Percentiles rank a stretch among this genome's conserved stretches.
These are phyloP conservation scores for Sinocyclocheilus maitianheensis DNA, from an alignment of 2,113 vertebrate species.

Conservation along the genomic window DNA sequence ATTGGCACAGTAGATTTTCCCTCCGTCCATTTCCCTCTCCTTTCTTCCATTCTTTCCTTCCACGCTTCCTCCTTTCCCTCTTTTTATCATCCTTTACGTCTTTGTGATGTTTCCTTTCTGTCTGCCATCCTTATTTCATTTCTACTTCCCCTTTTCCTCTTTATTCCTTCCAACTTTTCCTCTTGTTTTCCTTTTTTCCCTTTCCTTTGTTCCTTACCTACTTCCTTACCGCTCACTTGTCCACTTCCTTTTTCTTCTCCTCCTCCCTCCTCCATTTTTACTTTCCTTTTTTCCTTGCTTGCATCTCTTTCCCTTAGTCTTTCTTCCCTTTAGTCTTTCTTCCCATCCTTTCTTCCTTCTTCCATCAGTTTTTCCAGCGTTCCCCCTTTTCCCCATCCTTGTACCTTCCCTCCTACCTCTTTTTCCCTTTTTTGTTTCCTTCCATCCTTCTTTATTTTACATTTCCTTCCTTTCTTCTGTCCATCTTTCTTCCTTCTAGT, in stretches of 20 bases:
- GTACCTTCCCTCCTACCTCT: not conserved
- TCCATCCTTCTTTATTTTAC: not conserved
- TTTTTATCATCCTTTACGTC: not conserved
- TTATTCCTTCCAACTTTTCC: not conserved
- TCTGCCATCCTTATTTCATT: not conserved
- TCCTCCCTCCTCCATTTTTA: no score
- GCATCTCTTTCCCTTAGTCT: not conserved
- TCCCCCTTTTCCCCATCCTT: not conserved
- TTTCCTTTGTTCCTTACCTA: not conserved
- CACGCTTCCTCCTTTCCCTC: not conserved
- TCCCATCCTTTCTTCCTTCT: not conserved
- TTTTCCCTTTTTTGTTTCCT: not conserved
- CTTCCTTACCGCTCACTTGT: not conserved
- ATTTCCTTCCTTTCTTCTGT: not conserved
- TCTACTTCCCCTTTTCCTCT: not conserved
- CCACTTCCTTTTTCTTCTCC: no score
- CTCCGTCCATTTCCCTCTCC: not conserved
- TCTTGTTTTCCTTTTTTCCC: not conserved
- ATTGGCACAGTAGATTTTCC: not conserved
- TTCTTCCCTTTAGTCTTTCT: not conserved
- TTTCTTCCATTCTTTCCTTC: not conserved
- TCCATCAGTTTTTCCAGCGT: not conserved
- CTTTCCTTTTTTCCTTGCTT: not conserved
- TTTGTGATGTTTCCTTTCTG: not conserved
- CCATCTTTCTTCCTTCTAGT: slow-evolving; percentile 8